A percentile compares a stretch with the other conserved stretches of the same genome.
phyloP scores from a whole-genome alignment of 2,797 vertebrate species.

The Orientallactaga sibirica region DNA sequence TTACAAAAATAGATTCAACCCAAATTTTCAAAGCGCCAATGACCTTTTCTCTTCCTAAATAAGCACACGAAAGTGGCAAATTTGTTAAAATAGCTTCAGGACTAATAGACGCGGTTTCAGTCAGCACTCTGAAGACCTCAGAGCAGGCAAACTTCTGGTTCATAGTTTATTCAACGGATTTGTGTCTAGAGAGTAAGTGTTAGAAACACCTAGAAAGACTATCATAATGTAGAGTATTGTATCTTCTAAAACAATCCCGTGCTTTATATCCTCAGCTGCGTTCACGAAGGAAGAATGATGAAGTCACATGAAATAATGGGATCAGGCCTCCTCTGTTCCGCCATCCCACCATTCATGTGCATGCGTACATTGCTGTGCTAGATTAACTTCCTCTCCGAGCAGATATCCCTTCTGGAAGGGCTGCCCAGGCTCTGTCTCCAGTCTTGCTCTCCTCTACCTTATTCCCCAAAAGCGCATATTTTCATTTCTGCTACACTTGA shows the following conservation, averaged over 20 bases:
- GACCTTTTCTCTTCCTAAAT: conserved; percentile 51
- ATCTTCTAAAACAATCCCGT: background rate
- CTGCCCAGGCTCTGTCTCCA: no score
- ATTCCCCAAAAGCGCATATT: background rate
- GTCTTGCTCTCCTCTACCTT: background rate
- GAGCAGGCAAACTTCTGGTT: background rate
- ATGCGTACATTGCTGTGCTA: background rate
- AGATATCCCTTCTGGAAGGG: background rate
- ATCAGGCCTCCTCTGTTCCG: background rate
- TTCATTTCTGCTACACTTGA: conserved; percentile 54
- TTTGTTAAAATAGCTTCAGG: conserved; percentile 30
- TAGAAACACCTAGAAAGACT: background rate
- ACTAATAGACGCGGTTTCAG: conserved; percentile 18
- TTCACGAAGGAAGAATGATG: conserved; percentile 37
- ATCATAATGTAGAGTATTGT: background rate
- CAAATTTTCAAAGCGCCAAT: conserved; percentile 54
- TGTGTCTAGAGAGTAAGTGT: background rate
- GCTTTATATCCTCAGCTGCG: background rate
- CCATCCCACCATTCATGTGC: background rate
- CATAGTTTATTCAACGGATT: background rate
- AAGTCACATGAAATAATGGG: background rate
- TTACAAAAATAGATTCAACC: conserved; percentile 57
- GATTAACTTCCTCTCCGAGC: background rate
- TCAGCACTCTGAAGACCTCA: background rate
- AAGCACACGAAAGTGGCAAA: background rate